Evolutionary conservation across 2,113 vertebrate genomes (phyloP).

Genomic region (Oncorhynchus tshawytscha): DNA sequence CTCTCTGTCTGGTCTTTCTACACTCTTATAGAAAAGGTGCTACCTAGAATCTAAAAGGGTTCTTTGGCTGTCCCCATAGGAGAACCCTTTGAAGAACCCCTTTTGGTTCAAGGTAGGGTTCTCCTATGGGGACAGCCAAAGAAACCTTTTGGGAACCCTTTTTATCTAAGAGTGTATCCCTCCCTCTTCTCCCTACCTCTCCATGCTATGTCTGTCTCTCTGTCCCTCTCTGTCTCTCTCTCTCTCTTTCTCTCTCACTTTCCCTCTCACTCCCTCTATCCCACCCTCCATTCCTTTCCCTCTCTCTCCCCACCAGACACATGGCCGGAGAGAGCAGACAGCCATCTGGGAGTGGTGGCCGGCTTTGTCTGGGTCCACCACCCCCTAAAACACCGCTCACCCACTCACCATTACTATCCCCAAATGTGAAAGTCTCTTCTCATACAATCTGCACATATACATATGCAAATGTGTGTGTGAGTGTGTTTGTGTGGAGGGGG

Average conservation of each 20-base stretch:
- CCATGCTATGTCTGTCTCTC: slow-evolving; percentile 6
- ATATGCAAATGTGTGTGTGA: slow-evolving; percentile 67
- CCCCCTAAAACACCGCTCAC: slow-evolving; percentile 34
- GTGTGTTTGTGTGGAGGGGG: slow-evolving; percentile 20
- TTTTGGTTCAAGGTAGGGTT: no score
- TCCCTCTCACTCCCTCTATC: background rate
- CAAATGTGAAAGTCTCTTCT: slow-evolving; percentile 70
- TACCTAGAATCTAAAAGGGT: background rate
- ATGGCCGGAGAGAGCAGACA: slow-evolving; percentile 72
- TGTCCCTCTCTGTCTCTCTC: background rate
- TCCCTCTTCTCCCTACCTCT: slow-evolving; percentile 20
- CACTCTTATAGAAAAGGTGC: background rate
- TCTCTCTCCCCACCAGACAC: slow-evolving; percentile 51
- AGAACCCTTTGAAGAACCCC: no score
- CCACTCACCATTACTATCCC: slow-evolving; percentile 46
- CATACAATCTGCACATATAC: slow-evolving; percentile 75
- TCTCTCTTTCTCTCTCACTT: background rate
- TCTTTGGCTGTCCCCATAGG: no score
- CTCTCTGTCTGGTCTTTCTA: background rate
- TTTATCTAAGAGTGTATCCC: no score
- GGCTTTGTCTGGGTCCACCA: slow-evolving; percentile 68
- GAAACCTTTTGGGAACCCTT: no score
- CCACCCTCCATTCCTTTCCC: background rate
- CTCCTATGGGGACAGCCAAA: no score
- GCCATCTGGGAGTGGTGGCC: slow-evolving; percentile 73